Evolutionary conservation across 1,140 invertebrate species (phyloP).

Genomic region (Papilio aristodemus): DNA sequence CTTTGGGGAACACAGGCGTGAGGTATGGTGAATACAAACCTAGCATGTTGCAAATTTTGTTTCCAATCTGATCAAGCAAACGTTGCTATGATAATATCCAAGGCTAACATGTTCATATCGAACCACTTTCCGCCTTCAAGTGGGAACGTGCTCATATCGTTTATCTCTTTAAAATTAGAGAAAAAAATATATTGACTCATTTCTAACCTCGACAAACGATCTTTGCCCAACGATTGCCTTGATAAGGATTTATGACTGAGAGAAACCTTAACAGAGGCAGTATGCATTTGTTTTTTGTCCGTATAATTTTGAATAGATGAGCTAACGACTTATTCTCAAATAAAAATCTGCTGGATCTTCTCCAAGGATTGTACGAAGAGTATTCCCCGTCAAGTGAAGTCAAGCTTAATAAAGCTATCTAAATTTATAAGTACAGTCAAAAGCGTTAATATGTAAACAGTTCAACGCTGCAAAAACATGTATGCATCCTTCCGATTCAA

Average conservation of each 20-base stretch:
- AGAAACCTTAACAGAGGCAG: neutral
- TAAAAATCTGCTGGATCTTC: neutral
- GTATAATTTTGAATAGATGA: neutral
- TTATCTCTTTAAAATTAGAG: conserved; percentile 5
- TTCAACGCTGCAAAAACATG: too few relatives aligned
- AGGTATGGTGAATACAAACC: neutral
- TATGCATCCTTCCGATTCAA: too few relatives aligned
- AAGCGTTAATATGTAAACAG: too few relatives aligned
- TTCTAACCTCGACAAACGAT: neutral
- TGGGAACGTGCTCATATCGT: neutral
- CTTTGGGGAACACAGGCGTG: too few relatives aligned
- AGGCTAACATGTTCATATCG: conserved; percentile 4
- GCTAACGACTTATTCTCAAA: neutral
- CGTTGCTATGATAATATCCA: conserved; percentile 12
- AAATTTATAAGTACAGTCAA: too few relatives aligned
- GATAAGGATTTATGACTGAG: neutral
- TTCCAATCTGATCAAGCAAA: conserved; percentile 9
- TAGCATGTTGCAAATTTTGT: neutral
- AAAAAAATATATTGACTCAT: conserved; percentile 10
- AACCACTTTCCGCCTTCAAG: conserved; percentile 14
- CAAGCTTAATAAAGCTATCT: too few relatives aligned
- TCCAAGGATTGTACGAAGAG: too few relatives aligned
- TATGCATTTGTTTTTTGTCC: neutral
- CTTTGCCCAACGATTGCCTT: neutral
- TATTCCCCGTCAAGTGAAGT: too few relatives aligned